A percentile compares a stretch with the other conserved stretches of the same genome.
phyloP scores from a whole-genome alignment of 2,888 invertebrate genomes.

The Cantharis rufa region DNA sequence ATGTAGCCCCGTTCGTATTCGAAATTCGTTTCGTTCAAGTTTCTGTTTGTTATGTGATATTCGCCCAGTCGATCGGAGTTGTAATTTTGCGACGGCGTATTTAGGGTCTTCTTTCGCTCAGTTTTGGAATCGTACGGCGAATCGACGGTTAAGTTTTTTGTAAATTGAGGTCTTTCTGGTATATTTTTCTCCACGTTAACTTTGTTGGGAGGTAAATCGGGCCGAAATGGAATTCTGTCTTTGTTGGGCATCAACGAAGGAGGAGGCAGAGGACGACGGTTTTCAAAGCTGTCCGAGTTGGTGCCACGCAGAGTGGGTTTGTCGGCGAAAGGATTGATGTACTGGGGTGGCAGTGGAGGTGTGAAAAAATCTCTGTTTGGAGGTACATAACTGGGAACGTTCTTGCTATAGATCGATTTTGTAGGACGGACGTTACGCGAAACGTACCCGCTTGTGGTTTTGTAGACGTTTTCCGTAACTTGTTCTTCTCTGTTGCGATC shows the following conservation, averaged over 20 bases:
- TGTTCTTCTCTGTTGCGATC: slow-evolving; percentile 40
- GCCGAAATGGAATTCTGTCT: slow-evolving; percentile 82
- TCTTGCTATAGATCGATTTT: slow-evolving; percentile 65
- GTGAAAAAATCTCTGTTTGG: slow-evolving; percentile 76
- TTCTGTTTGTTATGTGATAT: slow-evolving; percentile 48
- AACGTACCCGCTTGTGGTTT: slow-evolving; percentile 58
- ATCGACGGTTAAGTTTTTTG: slow-evolving; percentile 34
- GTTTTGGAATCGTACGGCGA: slow-evolving; percentile 47
- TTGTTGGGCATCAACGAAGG: slow-evolving; percentile 81
- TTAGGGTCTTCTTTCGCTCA: slow-evolving; percentile 72
- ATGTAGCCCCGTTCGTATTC: slow-evolving; percentile 59
- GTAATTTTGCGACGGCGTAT: slow-evolving; percentile 74
- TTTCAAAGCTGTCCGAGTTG: slow-evolving; percentile 68
- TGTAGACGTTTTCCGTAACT: slow-evolving; percentile 50
- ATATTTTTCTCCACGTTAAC: slow-evolving; percentile 51
- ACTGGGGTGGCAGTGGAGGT: slow-evolving; percentile 83
- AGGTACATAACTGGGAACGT: slow-evolving; percentile 81
- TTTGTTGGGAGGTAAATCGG: slow-evolving; percentile 59
- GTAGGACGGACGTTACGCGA: slow-evolving; percentile 65
- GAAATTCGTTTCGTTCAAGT: slow-evolving; percentile 51
- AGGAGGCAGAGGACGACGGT: slow-evolving; percentile 80
- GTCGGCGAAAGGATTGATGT: slow-evolving; percentile 85
- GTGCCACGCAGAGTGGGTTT: slow-evolving; percentile 78
- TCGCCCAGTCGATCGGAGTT: slow-evolving; percentile 47
- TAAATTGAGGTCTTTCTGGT: slow-evolving; percentile 33